phyloP scores from a whole-genome alignment of 1,140 invertebrate genomes.

The Amyelois transitella region DNA sequence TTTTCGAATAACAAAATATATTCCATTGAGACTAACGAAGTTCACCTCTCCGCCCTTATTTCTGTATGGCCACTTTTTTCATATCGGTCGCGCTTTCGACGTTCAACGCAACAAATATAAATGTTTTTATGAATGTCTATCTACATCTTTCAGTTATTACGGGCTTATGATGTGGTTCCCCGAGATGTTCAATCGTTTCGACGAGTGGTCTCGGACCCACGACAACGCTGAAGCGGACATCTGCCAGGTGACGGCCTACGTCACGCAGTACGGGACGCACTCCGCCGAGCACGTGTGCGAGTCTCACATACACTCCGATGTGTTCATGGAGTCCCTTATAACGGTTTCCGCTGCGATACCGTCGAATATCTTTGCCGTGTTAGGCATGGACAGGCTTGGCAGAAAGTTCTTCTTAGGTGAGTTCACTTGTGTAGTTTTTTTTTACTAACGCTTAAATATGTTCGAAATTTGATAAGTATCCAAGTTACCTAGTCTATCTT shows the following conservation, averaged over 20 bases:
- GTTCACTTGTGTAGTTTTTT: neutral
- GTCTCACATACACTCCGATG: constrained; percentile 82
- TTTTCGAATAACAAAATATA: no score
- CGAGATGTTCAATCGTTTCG: constrained; percentile 90
- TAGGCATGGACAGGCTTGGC: constrained; percentile 85
- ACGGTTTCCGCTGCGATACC: constrained; percentile 89
- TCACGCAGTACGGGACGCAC: constrained; percentile 79
- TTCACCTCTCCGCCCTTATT: no score
- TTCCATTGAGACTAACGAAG: no score
- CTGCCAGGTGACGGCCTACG: constrained; percentile 84
- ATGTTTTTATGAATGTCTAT: neutral
- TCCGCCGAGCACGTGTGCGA: constrained; percentile 77
- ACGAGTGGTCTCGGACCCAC: constrained; percentile 80
- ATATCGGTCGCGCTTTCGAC: no score
- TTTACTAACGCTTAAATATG: no score
- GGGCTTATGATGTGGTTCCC: constrained; percentile 95
- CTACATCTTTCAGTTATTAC: constrained; percentile 79
- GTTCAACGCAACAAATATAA: no score
- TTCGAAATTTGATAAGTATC: no score
- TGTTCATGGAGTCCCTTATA: constrained; percentile 90
- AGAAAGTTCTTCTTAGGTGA: constrained; percentile 90
- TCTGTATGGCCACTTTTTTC: no score
- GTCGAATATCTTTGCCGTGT: constrained; percentile 87
- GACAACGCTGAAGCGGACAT: constrained; percentile 79
- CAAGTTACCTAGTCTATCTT: no score